Percentiles rank a stretch among this genome's conserved stretches.
Conservation (phyloP, 2,113 vertebrate genomes). For the Octodon degus region DNA sequence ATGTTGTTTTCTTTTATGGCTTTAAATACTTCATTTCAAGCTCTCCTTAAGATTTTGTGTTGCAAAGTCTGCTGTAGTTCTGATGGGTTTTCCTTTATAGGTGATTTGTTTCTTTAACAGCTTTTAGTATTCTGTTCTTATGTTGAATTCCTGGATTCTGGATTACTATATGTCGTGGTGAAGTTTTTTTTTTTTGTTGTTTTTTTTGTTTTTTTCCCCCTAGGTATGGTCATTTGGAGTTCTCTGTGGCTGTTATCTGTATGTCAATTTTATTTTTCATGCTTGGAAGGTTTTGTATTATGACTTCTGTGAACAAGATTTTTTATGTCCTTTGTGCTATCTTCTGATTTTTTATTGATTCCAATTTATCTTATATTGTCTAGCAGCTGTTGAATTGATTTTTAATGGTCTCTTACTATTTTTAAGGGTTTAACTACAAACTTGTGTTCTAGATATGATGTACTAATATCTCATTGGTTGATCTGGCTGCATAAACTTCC, state of each 20-base stretch:
- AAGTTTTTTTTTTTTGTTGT: background rate
- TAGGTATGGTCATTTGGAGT: background rate
- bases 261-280: background rate
- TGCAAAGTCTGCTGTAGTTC: no score
- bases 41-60: no score
- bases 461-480: background rate
- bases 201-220: background rate
- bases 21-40: no score
- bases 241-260: background rate
- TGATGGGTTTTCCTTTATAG: no score
- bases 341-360: background rate
- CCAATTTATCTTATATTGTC: background rate
- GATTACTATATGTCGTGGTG: background rate
- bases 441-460: background rate
- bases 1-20: no score
- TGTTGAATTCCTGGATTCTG: no score
- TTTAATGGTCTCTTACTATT: background rate
- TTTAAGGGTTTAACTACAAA: background rate
- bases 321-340: no score
- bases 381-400: background rate
- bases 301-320: no score
- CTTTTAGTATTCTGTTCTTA: no score
- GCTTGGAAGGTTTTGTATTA: background rate
- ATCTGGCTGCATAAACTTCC: no score
- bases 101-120: no score